Percentiles rank a stretch among this genome's conserved stretches.
Evolutionary conservation across 2,113 vertebrate genomes (phyloP).

Genomic region (Vombatus ursinus): DNA sequence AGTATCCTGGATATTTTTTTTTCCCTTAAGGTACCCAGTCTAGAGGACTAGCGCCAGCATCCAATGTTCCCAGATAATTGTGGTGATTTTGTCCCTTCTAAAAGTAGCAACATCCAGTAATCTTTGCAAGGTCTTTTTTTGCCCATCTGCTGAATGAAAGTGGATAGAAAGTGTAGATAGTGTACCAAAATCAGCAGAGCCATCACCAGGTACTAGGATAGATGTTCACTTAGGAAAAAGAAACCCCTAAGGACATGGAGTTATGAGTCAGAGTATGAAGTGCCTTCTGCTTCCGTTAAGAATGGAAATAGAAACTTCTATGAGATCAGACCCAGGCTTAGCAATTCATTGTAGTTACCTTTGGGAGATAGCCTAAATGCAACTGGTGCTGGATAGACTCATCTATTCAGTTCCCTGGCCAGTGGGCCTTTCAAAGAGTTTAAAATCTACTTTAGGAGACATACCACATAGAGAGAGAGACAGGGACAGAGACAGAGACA

Average conservation of each 20-base stretch:
- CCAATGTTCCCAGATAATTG: constrained; percentile 29
- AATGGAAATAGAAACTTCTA: neutral
- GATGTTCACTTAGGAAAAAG: constrained; percentile 29
- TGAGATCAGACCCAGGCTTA: constrained; percentile 7
- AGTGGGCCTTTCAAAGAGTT: neutral
- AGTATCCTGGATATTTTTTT: neutral
- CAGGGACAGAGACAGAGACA: too few species aligned
- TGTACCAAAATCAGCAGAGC: neutral
- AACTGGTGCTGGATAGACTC: neutral
- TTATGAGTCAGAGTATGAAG: neutral
- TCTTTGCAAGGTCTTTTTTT: neutral
- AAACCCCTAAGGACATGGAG: neutral
- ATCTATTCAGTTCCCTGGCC: neutral
- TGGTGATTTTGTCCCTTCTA: constrained; percentile 32
- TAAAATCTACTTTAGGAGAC: neutral
- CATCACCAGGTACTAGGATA: constrained; percentile 35
- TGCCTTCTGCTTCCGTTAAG: constrained; percentile 27
- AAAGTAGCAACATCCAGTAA: constrained; percentile 23
- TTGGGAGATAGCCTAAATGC: constrained; percentile 34
- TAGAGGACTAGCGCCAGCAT: constrained; percentile 24
- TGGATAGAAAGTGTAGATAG: neutral
- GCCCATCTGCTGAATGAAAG: neutral
- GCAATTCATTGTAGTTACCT: constrained; percentile 10
- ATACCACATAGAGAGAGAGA: too few species aligned
- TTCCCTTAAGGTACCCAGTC: neutral